phyloP scores from a whole-genome alignment of 2,797 vertebrate species.

The Pipistrellus kuhlii region DNA sequence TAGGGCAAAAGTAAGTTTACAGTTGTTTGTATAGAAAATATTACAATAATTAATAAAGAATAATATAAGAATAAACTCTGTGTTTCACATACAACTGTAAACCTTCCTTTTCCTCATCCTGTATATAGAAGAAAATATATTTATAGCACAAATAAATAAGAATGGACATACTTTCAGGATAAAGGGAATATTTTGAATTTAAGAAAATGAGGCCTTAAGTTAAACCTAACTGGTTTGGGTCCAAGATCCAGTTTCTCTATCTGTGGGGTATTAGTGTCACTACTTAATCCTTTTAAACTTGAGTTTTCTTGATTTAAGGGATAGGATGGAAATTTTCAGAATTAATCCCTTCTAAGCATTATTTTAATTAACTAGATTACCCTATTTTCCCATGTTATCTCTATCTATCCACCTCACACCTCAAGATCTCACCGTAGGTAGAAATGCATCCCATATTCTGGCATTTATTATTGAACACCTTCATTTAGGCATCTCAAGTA shows the following conservation, averaged over 20 bases:
- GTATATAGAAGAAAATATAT: background rate
- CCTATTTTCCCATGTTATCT: background rate
- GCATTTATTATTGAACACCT: background rate
- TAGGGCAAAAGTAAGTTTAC: background rate
- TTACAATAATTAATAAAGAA: background rate
- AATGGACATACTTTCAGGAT: background rate
- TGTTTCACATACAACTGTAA: background rate
- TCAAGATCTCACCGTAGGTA: background rate
- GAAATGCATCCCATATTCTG: background rate
- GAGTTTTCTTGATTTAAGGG: conserved; percentile 5
- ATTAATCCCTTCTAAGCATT: background rate
- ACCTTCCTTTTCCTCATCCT: background rate
- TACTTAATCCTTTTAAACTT: background rate
- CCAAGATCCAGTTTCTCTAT: background rate
- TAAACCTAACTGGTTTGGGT: background rate
- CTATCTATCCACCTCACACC: background rate
- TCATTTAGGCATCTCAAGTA: background rate
- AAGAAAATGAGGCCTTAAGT: background rate
- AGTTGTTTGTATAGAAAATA: background rate
- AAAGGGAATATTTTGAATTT: background rate
- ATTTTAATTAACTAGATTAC: background rate
- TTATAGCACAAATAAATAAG: background rate
- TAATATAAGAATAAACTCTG: background rate
- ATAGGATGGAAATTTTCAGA: background rate
- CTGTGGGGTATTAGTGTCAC: background rate